phyloP scores from a whole-genome alignment of 2,797 vertebrate species.

The Margarornis squamiger region DNA sequence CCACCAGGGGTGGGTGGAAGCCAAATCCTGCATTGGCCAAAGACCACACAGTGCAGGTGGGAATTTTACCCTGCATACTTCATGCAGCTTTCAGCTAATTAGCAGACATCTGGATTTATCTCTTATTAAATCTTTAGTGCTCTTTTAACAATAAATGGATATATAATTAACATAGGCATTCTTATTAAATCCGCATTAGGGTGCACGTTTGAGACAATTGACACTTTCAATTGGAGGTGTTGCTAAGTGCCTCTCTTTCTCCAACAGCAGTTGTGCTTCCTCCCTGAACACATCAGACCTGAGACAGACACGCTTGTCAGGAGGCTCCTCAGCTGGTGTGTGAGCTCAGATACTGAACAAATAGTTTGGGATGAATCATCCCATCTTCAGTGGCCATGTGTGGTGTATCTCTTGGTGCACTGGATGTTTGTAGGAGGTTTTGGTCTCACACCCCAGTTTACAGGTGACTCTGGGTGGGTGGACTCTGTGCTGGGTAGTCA shows the following conservation, averaged over 20 bases:
- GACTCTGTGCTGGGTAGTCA: not conserved
- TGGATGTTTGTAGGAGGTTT: not conserved
- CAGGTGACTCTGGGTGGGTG: no score
- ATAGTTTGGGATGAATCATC: not conserved
- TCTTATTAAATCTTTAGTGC: slow-evolving; percentile 13
- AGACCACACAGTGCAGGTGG: rapidly evolving
- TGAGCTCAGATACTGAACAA: not conserved
- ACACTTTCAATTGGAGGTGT: not conserved
- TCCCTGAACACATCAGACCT: not conserved
- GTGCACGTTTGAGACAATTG: not conserved
- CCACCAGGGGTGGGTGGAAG: not conserved
- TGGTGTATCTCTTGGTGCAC: no score
- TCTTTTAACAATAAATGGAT: slow-evolving; percentile 18
- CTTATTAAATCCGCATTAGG: slow-evolving; percentile 9
- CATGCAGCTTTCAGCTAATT: not conserved
- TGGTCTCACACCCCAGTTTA: rapidly evolving
- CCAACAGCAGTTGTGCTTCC: not conserved
- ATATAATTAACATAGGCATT: not conserved
- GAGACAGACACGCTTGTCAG: not conserved
- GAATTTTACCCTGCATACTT: not conserved
- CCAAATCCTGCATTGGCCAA: not conserved
- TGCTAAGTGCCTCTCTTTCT: not conserved
- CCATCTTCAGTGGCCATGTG: rapidly evolving
- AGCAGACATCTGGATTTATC: not conserved
- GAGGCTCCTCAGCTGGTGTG: not conserved